Evolutionary conservation across 2,797 vertebrate species (phyloP).

Genomic region (Enteromius fasciolatus): DNA sequence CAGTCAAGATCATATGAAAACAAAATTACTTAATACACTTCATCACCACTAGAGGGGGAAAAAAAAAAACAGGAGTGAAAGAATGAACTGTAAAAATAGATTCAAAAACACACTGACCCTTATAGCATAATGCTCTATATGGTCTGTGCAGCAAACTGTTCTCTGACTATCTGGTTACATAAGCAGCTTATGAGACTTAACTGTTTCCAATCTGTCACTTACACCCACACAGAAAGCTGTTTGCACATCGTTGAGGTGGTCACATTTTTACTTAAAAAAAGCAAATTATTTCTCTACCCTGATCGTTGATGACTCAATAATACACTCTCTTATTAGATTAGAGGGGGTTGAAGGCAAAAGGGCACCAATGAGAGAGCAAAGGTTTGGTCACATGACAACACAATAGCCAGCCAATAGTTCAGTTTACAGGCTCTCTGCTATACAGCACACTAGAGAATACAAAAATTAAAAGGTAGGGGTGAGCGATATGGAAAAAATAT

Average conservation of each 20-base stretch:
- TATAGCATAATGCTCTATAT: background rate
- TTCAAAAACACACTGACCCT: slow-evolving; percentile 18
- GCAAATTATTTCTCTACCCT: background rate
- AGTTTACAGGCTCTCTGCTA: background rate
- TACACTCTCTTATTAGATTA: slow-evolving; percentile 65
- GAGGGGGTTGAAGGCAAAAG: background rate
- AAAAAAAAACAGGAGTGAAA: background rate
- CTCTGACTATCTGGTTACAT: background rate
- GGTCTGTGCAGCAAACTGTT: slow-evolving; percentile 8
- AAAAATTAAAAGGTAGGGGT: background rate
- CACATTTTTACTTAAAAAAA: background rate
- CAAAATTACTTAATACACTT: background rate
- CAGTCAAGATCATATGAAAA: slow-evolving; percentile 2
- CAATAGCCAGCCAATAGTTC: background rate
- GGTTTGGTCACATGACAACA: slow-evolving; percentile 48
- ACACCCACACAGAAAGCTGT: background rate
- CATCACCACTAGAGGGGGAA: slow-evolving; percentile 67
- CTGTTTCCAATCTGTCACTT: background rate
- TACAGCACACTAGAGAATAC: background rate
- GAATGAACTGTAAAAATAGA: slow-evolving; percentile 13
- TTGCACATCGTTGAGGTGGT: background rate
- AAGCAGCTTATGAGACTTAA: slow-evolving; percentile 35
- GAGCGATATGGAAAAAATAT: too few relatives aligned
- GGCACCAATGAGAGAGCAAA: slow-evolving; percentile 20
- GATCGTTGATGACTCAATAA: slow-evolving; percentile 28